A percentile compares a stretch with the other conserved stretches of the same genome.
phyloP scores from a whole-genome alignment of 2,888 invertebrate genomes.

The Harpalus rubripes region DNA sequence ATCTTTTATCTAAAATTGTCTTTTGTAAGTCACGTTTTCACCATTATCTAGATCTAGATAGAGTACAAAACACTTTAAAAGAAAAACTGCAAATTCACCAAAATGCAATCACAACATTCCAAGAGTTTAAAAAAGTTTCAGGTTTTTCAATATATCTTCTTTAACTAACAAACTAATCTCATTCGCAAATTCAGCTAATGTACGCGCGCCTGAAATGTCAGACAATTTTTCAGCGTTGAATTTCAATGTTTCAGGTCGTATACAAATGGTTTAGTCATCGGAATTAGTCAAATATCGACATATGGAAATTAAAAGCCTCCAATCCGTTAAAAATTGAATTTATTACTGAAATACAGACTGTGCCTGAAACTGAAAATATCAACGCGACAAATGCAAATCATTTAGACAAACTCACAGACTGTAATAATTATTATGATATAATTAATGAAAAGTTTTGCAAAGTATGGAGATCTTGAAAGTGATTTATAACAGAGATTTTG shows the following conservation, averaged over 20 bases:
- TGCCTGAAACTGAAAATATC: not conserved
- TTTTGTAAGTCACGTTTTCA: slow-evolving; percentile 2
- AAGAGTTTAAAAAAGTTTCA: not conserved
- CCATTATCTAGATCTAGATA: slow-evolving; percentile 2
- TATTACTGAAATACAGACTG: slow-evolving; percentile 19
- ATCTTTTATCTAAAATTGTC: slow-evolving; percentile 3
- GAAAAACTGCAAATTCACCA: not conserved
- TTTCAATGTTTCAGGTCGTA: not conserved
- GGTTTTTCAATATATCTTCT: not conserved
- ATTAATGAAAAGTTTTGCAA: not conserved
- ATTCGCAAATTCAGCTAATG: not conserved
- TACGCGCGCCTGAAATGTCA: not conserved
- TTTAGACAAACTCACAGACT: not conserved
- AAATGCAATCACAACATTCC: not conserved
- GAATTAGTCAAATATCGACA: slow-evolving; percentile 27
- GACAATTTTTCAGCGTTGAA: not conserved
- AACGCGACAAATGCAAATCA: not conserved
- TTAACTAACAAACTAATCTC: not conserved
- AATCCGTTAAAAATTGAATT: slow-evolving; percentile 27
- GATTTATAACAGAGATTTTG: not conserved
- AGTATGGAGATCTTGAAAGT: not conserved
- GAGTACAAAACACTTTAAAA: not conserved
- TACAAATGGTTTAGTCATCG: slow-evolving; percentile 19
- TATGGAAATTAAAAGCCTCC: slow-evolving; percentile 29
- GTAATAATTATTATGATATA: not conserved